These are phyloP conservation scores for Aleadryas rufinucha DNA, from an alignment of 2,113 vertebrate genomes.

Conservation along the genomic window DNA sequence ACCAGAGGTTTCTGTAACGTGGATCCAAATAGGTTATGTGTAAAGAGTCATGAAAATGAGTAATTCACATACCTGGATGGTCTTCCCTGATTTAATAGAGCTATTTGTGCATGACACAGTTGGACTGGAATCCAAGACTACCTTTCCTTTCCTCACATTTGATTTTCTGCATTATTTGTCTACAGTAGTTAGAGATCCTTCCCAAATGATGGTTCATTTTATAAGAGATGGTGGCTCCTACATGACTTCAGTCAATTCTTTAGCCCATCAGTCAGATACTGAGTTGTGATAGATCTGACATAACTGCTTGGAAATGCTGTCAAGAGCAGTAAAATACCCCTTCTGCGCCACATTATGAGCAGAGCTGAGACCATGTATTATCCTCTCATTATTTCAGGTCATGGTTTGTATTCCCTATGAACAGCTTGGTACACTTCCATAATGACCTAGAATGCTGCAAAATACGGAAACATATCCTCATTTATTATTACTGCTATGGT, in stretches of 20 bases:
- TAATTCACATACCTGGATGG: not conserved
- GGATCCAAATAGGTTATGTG: not conserved
- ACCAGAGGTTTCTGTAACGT: not conserved
- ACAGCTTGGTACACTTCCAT: conserved; percentile 2
- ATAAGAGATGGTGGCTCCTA: not conserved
- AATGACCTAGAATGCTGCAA: conserved; percentile 29
- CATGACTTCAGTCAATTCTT: not conserved
- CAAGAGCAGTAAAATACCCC: not conserved
- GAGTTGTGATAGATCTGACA: not conserved
- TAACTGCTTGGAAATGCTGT: conserved; percentile 9
- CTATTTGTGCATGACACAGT: not conserved
- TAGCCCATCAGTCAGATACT: not conserved
- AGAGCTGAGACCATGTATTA: conserved; percentile 1
- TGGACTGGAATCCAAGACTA: not conserved
- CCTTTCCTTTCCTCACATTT: not conserved
- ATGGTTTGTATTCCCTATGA: conserved; percentile 36
- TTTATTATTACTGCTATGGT: not conserved
- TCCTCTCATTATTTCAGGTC: conserved; percentile 54
- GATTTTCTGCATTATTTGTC: not conserved
- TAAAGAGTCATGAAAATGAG: not conserved
- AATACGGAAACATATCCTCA: not conserved
- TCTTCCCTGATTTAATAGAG: not conserved
- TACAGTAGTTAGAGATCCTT: not conserved
- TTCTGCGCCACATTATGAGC: not conserved
- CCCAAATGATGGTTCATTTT: not conserved